Conservation (phyloP, 2,888 invertebrate genomes). For the Microplitis deprimator region DNA sequence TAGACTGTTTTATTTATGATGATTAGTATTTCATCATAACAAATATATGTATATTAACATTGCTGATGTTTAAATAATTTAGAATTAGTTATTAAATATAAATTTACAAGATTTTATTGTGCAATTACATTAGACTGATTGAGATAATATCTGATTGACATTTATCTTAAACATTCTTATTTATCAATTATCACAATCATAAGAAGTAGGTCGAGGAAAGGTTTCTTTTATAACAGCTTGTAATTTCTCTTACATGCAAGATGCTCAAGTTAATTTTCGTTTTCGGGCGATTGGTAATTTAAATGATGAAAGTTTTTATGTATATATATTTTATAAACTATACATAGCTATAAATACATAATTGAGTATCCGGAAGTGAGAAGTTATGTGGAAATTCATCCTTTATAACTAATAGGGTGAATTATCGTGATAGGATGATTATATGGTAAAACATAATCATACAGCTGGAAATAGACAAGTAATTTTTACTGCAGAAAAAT, state of each 20-base stretch:
- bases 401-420: constrained; percentile 6
- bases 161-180: not conserved
- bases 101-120: not conserved
- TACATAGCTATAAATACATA: not conserved
- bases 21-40: not conserved
- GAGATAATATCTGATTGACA: constrained; percentile 7
- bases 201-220: constrained; percentile 4
- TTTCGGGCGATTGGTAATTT: not conserved
- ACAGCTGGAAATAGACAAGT: not conserved
- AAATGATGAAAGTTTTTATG: not conserved
- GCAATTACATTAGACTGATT: not conserved
- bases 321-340: not conserved
- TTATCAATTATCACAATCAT: constrained; percentile 6
- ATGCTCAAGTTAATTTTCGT: not conserved
- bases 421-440: constrained; percentile 20
- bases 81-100: too few species aligned
- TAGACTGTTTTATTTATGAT: not conserved
- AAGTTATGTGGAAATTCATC: not conserved
- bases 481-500: too few species aligned
- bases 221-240: not conserved
- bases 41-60: too few species aligned
- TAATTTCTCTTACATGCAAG: not conserved
- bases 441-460: not conserved
- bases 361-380: not conserved
- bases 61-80: too few species aligned